phyloP scores from a whole-genome alignment of 2,888 invertebrate genomes.

The Aphrophora alni region DNA sequence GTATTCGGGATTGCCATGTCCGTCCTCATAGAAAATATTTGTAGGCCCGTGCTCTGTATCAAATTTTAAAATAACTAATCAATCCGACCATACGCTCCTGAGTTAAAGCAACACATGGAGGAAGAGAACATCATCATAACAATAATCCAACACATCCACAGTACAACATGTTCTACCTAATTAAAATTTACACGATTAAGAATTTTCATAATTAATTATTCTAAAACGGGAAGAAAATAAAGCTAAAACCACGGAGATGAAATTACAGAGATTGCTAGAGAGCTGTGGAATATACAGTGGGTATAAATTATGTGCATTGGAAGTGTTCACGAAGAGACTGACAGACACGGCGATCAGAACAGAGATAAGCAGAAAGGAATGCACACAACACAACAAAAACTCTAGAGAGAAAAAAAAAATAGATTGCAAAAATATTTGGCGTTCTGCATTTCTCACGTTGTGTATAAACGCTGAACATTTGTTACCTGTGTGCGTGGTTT shows the following conservation, averaged over 20 bases:
- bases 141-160: too few relatives aligned
- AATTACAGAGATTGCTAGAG: neutral
- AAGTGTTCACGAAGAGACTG: slow-evolving; percentile 16
- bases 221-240: neutral
- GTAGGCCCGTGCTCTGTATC: too few relatives aligned
- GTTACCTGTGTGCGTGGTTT: neutral
- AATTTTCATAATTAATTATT: neutral
- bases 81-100: too few relatives aligned
- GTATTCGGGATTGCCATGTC: too few relatives aligned
- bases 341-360: neutral
- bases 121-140: too few relatives aligned
- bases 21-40: too few relatives aligned
- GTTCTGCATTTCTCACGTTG: slow-evolving; percentile 3
- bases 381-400: neutral
- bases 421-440: neutral
- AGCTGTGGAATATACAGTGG: neutral
- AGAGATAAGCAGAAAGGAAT: neutral
- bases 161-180: neutral
- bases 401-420: neutral
- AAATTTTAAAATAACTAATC: too few relatives aligned
- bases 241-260: neutral
- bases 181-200: neutral
- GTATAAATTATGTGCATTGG: slow-evolving; percentile 34
- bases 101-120: too few relatives aligned
- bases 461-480: neutral